phyloP scores from a whole-genome alignment of 2,797 vertebrate genomes.

The Menidia menidia region DNA sequence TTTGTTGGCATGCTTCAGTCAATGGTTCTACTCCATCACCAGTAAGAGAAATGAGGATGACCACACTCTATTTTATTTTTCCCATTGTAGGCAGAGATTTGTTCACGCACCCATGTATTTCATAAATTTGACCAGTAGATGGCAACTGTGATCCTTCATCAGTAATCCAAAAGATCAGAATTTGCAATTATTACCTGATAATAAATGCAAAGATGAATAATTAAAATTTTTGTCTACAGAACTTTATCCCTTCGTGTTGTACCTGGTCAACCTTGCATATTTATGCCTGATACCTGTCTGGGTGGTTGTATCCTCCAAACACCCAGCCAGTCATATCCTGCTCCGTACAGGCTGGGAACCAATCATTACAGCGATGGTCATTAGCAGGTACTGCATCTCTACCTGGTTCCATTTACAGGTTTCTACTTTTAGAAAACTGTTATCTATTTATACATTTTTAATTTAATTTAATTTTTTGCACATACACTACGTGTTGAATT shows the following conservation, averaged over 20 bases:
- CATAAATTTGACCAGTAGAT: constrained; percentile 22
- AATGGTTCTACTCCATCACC: constrained; percentile 88
- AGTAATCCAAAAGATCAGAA: not conserved
- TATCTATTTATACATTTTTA: too few relatives aligned
- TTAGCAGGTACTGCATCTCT: constrained; percentile 88
- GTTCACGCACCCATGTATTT: constrained; percentile 1
- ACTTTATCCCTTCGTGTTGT: constrained; percentile 86
- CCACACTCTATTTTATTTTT: not conserved
- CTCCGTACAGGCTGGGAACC: constrained; percentile 94
- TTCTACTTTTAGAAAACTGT: not conserved
- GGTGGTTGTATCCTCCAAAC: constrained; percentile 88
- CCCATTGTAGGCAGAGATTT: not conserved
- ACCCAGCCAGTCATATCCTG: constrained; percentile 90
- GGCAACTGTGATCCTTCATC: not conserved
- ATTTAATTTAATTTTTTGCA: not conserved
- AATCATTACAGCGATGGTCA: constrained; percentile 93
- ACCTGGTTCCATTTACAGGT: not conserved
- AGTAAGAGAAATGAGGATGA: constrained; percentile 76
- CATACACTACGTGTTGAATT: not conserved
- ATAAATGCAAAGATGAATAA: not conserved
- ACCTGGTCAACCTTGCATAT: constrained; percentile 89
- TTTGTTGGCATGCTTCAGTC: constrained; percentile 90
- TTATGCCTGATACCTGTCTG: constrained; percentile 92
- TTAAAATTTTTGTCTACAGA: constrained; percentile 73
- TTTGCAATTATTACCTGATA: not conserved